Conservation (phyloP, 1,140 invertebrate species). For the Hetaerina americana region DNA sequence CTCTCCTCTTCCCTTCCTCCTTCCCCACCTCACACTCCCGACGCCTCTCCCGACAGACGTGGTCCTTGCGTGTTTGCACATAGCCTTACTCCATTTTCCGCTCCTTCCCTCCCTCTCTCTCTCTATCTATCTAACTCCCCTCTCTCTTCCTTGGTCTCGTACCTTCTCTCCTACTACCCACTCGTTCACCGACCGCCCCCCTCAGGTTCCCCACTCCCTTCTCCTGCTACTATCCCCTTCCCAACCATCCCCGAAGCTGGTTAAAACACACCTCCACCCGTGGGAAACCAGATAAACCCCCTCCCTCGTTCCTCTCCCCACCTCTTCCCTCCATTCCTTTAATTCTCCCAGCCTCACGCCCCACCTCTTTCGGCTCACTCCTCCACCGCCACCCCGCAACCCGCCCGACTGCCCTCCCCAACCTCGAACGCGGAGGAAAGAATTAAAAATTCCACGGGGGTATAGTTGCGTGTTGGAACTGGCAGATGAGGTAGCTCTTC, state of each 20-base stretch:
- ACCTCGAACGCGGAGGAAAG: too few species aligned
- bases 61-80: background rate
- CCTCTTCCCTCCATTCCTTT: too few species aligned
- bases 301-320: too few species aligned
- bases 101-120: too few species aligned
- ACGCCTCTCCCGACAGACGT: background rate
- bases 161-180: background rate
- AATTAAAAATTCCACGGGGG: background rate
- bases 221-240: background rate
- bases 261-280: too few species aligned
- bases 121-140: too few species aligned
- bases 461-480: background rate
- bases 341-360: too few species aligned
- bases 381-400: too few species aligned
- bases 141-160: too few species aligned
- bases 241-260: background rate
- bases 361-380: too few species aligned
- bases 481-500: background rate
- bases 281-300: too few species aligned
- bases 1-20: background rate
- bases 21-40: background rate
- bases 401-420: too few species aligned
- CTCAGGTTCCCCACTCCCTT: background rate
- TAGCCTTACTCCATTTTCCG: background rate
- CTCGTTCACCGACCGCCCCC: background rate